Base-by-base conservation (phyloP, 2,113 vertebrate genomes). In the Lipotes vexillifer region DNA sequence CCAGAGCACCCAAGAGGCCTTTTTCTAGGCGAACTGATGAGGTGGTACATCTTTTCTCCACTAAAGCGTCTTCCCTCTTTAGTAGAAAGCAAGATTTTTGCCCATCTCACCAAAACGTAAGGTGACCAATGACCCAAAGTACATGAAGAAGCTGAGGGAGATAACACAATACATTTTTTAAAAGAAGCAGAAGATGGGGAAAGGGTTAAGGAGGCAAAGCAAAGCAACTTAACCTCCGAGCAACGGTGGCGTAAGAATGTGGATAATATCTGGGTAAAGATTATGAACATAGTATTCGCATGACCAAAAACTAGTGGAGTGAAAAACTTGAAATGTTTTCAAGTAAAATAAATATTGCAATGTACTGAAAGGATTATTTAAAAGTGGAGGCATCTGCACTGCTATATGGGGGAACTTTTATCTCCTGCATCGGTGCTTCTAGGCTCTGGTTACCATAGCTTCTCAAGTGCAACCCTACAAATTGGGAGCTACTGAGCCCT, bases 201-300 rank as follows among this genome's bases (percentile, higher is more conserved):
- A 88, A 18, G 38, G 57, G 21, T 31, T 38, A 93, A 83, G 31
- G 89, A 86, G 88, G 85, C 55, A 75, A 46, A 80, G 66, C 33
- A 68, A 94, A 33, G 27, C 21, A 36, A 57, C 78, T 95, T 55
- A 84, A 80, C 31, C 84, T 85, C 29, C 3, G 33, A 95, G 86
- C 23, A 68, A 68, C 1, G 2, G 69, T 77, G 61, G 55, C 11
- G 8, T 20, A 96, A 93, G 93, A 94, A 88, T 96, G 95, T 97
- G 94, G 83, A 97, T 96, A 72, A 72, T 96, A 97, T 90, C 95
- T 96, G 96, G 93, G 96, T 97, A 96, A 98, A 97, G 97, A 90
- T 38, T 80, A 63, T 14, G 36, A 52, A 83, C 18, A 29, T 3
- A n/a, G 52, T 72, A 90, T 59, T 81, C 0, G 1, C 36, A 46